Percentiles rank a stretch among this genome's conserved stretches.
Conservation (phyloP, 2,113 vertebrate species). For the Microtus montanus region DNA sequence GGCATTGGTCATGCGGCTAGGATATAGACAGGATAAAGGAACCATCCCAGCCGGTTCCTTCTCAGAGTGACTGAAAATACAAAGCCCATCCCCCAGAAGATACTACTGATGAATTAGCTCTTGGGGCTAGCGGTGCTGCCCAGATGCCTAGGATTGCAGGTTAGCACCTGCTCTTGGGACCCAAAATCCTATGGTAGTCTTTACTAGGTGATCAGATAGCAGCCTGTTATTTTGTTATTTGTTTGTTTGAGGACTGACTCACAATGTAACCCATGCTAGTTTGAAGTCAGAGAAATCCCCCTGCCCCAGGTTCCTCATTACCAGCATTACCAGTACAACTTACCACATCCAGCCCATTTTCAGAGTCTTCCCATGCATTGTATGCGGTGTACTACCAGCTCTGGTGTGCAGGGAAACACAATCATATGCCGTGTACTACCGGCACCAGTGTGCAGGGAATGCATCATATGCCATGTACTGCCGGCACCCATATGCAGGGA, state of each 20-base stretch:
- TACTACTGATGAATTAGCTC: not conserved
- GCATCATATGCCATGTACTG: too few species aligned
- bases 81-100: not conserved
- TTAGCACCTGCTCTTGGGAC: not conserved
- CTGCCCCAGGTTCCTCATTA: not conserved
- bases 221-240: not conserved
- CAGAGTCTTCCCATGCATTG: too few species aligned
- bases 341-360: not conserved
- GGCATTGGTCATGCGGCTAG: not conserved
- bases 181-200: not conserved
- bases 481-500: too few species aligned
- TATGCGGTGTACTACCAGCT: not conserved
- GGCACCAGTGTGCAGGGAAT: too few species aligned
- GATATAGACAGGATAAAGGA: not conserved
- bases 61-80: constrained; percentile 7
- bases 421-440: too few species aligned
- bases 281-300: not conserved
- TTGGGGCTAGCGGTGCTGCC: not conserved
- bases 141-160: not conserved
- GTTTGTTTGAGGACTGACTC: not conserved
- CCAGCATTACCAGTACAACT: not conserved
- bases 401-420: not conserved
- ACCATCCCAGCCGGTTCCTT: not conserved
- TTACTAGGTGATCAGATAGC: not conserved
- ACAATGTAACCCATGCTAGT: not conserved